Base-by-base conservation (phyloP, 2,888 invertebrate genomes). In the Craniophora ligustri region DNA sequence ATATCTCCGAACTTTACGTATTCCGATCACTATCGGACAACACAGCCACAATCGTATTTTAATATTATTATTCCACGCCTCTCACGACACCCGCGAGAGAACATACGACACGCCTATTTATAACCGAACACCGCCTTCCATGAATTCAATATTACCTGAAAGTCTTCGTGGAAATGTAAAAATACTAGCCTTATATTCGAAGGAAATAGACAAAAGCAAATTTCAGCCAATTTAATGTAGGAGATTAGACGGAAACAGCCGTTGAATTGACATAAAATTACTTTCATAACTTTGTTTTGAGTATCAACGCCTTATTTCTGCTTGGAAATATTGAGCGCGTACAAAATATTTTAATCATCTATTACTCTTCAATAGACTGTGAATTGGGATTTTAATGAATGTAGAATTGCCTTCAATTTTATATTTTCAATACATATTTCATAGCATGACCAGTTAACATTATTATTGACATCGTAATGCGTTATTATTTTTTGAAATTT, bases 61-160 rank as follows among this genome's bases (percentile, higher is more conserved):
- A 51, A 57, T 61, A 48, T 10, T 48, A 54, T 57, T 50, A 56
- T 34, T 36, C 51, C 41, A 48, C 45, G 36, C 32, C 44, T 18
- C 45, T 19, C 16, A 66, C 47, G 67, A 38, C 48, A 32, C 68
- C 47, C 61, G 5, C 10, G 54, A 47, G 68, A n/a, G 1, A n/a
- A 28, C 51, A 55, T 49, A 55, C 42, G 50, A 54, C 45, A 42
- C 32, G 26, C 38, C 67, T 67, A 67, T 66, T 63, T 60, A 54
- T 67, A 60, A 31, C 67, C 30, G 18, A 35, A 26, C 26, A 61
- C 44, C 31, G 23, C 31, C 19, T 8, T 7, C 10, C 28, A 35
- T 59, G 61, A 51, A 66, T 66, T 66, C 46, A 51, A 35, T 30
- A 66, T 59, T 28, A 59, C 31, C 42, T 47, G 35, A 42, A 51